Percentiles rank a stretch among this genome's conserved stretches.
Conservation (phyloP, 2,797 vertebrate genomes). For the Cirrhinus mrigala region DNA sequence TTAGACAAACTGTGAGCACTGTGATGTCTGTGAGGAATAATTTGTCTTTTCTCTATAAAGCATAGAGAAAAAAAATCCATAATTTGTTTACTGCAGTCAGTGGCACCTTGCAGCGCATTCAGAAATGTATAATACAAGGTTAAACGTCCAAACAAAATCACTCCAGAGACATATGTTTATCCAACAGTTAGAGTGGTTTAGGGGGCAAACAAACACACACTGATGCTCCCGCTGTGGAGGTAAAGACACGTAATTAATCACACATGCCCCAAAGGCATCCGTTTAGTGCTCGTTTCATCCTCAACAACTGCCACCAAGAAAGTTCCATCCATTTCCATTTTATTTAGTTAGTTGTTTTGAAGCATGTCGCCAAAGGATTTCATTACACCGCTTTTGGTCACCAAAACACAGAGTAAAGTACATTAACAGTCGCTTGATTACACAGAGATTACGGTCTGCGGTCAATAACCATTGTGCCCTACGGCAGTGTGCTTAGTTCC, state of each 20-base stretch:
- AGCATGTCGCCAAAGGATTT: background rate
- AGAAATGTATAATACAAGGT: conserved; percentile 33
- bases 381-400: conserved; percentile 4
- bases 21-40: conserved; percentile 3
- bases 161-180: conserved; percentile 41
- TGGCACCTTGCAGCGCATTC: conserved; percentile 14
- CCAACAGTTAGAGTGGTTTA: conserved; percentile 33
- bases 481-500: background rate
- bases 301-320: background rate
- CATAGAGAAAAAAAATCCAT: background rate
- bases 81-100: conserved; percentile 10
- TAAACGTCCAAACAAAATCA: conserved; percentile 38
- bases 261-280: conserved; percentile 22
- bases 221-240: conserved; percentile 1
- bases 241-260: conserved; percentile 45
- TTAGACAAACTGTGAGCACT: background rate
- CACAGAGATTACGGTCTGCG: conserved; percentile 22
- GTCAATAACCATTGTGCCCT: conserved; percentile 31
- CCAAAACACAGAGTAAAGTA: conserved; percentile 17
- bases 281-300: background rate
- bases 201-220: conserved; percentile 34
- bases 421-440: conserved; percentile 39
- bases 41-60: background rate
- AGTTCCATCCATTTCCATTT: conserved; percentile 12
- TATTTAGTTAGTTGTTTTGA: background rate